A percentile compares a stretch with the other conserved stretches of the same genome.
These are phyloP conservation scores for Xestobium rufovillosum DNA, from an alignment of 2,888 invertebrate genomes.

Conservation along the genomic window DNA sequence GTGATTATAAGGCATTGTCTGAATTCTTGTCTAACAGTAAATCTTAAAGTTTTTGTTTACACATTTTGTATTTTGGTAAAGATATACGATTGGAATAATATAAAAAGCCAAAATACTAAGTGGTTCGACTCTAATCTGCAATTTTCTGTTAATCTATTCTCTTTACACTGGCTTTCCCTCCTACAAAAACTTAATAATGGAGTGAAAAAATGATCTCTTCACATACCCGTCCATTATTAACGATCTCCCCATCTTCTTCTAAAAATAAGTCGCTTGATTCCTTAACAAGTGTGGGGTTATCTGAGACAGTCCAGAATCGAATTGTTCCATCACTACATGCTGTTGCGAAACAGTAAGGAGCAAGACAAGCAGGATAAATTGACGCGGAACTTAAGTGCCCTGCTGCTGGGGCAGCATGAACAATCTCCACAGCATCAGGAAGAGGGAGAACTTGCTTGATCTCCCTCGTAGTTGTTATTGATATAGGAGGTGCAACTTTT, in stretches of 20 bases:
- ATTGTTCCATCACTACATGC: conserved; percentile 92
- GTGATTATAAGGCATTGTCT: too few relatives aligned
- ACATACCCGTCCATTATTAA: conserved; percentile 36
- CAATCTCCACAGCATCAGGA: conserved; percentile 85
- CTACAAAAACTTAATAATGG: conserved; percentile 3
- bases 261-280: conserved; percentile 32
- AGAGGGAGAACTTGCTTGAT: conserved; percentile 82
- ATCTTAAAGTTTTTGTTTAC: too few relatives aligned
- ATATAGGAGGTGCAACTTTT: conserved; percentile 60
- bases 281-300: conserved; percentile 29
- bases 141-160: too few relatives aligned
- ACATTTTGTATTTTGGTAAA: too few relatives aligned
- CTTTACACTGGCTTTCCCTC: too few relatives aligned
- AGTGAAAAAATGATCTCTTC: conserved; percentile 5
- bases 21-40: too few relatives aligned
- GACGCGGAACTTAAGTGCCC: conserved; percentile 96
- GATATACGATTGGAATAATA: too few relatives aligned
- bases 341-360: conserved; percentile 92
- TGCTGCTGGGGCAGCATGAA: conserved; percentile 90
- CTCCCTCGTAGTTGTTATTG: conserved; percentile 85
- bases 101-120: too few relatives aligned
- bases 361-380: conserved; percentile 97
- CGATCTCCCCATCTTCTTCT: conserved; percentile 37
- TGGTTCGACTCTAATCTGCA: too few relatives aligned
- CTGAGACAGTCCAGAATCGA: conserved; percentile 68